Evolutionary conservation across 1,140 invertebrate genomes (phyloP), one percentile per base, ranked within the genome.

Genomic region (Cotesia typhae): DNA sequence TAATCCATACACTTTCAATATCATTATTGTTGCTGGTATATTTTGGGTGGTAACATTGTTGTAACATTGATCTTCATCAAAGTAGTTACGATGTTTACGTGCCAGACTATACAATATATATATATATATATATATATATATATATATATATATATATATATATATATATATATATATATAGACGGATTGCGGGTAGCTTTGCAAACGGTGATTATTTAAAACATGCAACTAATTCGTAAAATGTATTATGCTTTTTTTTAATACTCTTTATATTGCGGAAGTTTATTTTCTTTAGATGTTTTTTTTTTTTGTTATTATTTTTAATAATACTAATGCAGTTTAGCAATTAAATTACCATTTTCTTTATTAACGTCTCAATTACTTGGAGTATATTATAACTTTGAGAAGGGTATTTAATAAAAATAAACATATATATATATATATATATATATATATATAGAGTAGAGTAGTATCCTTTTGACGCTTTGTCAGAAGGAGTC

Each of bases 181-280:
- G 6, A 37, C 38, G 35, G 4, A 14, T 17, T 51, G 47, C n/a
- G 36, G 38, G 17, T 59, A 20, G 7, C 20, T 20, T 14, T 28
- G 2, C 17, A 65, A 65, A 41, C 37, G 9, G 10, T 37, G 35
- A 65, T 38, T 65, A 65, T 65, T 38, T 35, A 38, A 65, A 65
- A 41, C 38, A 17, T 17, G 36, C 63, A 63, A 35, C 60, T 37
- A 35, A 63, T 17, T 37, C 12, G 53, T 55, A 12, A 12, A 55
- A 14, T 55, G 53, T 60, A 60, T 28, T 12, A 60, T 9, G 17
- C 17, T 17, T 60, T 4, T 9, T 12, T 60, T 7, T 60, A 7
- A 1, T 12, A 60, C 6, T 60, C 10, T 6, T 17, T 14, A 17
- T 6, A 17, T 59, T 59, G 10, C 5, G 17, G 12, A 59, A 6